A percentile compares a stretch with the other conserved stretches of the same genome.
phyloP scores from a whole-genome alignment of 2,888 invertebrate genomes.

The Folsomia candida region DNA sequence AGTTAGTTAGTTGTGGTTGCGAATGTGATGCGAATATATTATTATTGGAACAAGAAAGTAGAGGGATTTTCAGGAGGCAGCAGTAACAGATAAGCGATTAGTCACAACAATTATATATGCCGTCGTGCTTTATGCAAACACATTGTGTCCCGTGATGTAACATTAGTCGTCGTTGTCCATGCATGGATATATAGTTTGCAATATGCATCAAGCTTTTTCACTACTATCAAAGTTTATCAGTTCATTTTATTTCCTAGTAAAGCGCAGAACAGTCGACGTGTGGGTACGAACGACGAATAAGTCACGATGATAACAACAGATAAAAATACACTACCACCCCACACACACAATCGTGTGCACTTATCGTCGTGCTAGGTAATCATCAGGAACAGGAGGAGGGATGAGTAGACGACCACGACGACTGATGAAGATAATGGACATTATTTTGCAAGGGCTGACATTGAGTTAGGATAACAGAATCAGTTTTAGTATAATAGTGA shows the following conservation, averaged over 20 bases:
- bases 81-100: background rate
- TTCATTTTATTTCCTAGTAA: background rate
- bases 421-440: conserved; percentile 12
- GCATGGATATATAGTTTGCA: background rate
- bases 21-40: background rate
- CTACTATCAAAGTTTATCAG: background rate
- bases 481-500: background rate
- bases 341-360: background rate
- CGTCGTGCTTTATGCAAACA: background rate
- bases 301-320: too few species aligned
- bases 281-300: background rate
- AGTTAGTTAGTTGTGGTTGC: too few species aligned
- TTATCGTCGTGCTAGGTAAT: too few species aligned
- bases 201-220: too few species aligned
- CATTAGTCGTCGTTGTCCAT: too few species aligned
- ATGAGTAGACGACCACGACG: background rate
- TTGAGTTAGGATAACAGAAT: conserved; percentile 3
- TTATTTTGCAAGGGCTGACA: conserved; percentile 11
- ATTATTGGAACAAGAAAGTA: background rate
- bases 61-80: too few species aligned
- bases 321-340: too few species aligned
- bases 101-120: background rate
- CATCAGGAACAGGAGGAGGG: background rate
- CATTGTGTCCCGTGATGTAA: too few species aligned
- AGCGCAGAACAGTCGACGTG: too few species aligned